Evolutionary conservation across 2,797 vertebrate genomes (phyloP), one percentile per base, ranked within the genome.

Genomic region (Chromobotia macracanthus): DNA sequence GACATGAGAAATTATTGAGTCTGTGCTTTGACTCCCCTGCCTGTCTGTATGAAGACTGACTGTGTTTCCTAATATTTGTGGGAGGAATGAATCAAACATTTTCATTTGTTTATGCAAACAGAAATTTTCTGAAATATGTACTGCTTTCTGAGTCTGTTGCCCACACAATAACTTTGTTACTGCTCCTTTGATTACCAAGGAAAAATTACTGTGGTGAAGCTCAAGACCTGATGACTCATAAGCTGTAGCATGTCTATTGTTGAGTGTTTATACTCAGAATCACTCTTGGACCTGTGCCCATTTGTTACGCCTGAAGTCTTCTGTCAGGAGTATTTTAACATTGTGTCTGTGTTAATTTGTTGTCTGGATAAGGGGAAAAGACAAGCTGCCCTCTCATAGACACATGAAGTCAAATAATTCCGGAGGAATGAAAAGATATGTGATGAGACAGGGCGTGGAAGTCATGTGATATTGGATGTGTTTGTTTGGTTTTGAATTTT

Each of bases 321-420:
- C 61, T 72, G 55, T 56, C 19, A 31, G 9, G 7, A 12, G 25
- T 53, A 78, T 66, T 66, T 67, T 7, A 66, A 71, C 65, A 28
- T 35, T 51, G 0, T 3, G 7, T 55, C 51, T 19, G 2, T 10
- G 51, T 3, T 7, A 19, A 25, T 23, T 25, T 64, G 46, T 28
- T 35, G 19, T 9, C 46, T 64, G 46, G 16, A 51, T 28, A 5
- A 67, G 35, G 55, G 1, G 25, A 78, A 65, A 11, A 15, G 67
- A 11, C 71, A 21, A 53, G 58, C 65, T 79, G 73, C 75, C 69
- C 72, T 56, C 60, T 71, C 53, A 67, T 82, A 75, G 80, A 15
- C 70, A 63, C 28, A 28, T 41, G 16, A 15, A 35, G 73, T 18
- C 41, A 38, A 55, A 67, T 55, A 41, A 75, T 11, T 5, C 46